Conservation (phyloP, 2,888 invertebrate species). For the Hydrotaea diabolus region DNA sequence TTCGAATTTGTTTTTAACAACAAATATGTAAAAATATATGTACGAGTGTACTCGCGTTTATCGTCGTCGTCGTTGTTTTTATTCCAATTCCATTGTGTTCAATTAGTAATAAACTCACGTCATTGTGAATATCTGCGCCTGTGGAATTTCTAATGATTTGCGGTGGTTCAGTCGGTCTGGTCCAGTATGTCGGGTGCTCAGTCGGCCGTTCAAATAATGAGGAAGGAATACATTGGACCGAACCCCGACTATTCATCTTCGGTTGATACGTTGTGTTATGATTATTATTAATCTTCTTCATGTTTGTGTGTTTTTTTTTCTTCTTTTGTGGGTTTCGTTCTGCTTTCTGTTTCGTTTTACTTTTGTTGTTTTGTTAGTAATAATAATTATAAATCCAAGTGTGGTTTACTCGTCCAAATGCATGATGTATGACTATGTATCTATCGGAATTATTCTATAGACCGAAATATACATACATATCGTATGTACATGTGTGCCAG, state of each 20-base stretch:
- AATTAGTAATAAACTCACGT: slow-evolving; percentile 60
- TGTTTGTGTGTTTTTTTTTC: too few relatives aligned
- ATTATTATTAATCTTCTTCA: background rate
- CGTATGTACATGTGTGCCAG: background rate
- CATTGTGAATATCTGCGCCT: slow-evolving; percentile 42
- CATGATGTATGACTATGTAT: background rate
- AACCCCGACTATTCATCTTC: background rate
- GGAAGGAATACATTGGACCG: background rate
- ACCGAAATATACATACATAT: too few relatives aligned
- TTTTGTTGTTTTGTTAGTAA: background rate
- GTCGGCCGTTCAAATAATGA: background rate
- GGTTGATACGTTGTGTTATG: background rate
- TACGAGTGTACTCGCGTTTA: too few relatives aligned
- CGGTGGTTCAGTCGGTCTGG: background rate
- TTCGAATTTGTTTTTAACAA: background rate
- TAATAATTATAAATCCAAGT: background rate
- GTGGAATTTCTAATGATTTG: slow-evolving; percentile 59
- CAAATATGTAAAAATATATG: too few relatives aligned
- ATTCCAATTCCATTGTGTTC: background rate
- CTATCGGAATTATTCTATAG: background rate
- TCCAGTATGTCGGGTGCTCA: background rate
- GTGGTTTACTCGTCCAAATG: slow-evolving; percentile 12
- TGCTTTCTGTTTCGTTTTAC: background rate
- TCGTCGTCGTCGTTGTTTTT: background rate
- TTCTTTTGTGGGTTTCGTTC: background rate